Conservation (phyloP, 2,797 vertebrate species). For the Hyperoplus lanceolatus region DNA sequence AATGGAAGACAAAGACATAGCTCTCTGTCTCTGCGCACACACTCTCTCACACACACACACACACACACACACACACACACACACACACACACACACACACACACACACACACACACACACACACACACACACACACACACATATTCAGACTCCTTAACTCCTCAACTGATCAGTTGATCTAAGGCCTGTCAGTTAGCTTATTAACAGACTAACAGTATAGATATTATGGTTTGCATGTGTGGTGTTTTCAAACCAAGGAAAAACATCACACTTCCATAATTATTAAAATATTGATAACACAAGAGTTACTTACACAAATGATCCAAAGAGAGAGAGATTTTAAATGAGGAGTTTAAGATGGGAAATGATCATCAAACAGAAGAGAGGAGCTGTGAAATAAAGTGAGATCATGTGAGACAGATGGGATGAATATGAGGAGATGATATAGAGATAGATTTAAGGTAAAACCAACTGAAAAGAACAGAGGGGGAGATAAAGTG, state of each 20-base stretch:
- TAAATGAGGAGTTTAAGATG: background rate
- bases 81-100: background rate
- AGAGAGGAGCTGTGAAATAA: background rate
- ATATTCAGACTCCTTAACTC: background rate
- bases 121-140: constrained; percentile 4
- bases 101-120: no score
- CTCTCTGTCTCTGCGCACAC: background rate
- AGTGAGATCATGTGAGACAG: background rate
- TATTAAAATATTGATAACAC: background rate
- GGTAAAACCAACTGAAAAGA: background rate
- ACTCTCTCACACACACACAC: no score
- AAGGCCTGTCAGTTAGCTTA: background rate
- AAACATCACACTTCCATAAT: background rate
- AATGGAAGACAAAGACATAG: background rate
- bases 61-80: no score
- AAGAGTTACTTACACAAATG: background rate
- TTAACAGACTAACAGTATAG: background rate
- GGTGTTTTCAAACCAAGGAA: background rate
- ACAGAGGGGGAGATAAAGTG: no score
- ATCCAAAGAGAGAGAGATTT: background rate
- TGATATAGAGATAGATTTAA: no score
- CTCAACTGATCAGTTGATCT: background rate
- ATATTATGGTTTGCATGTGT: background rate
- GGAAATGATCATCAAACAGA: no score
- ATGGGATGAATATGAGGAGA: background rate